Evolutionary conservation across 2,797 vertebrate genomes (phyloP), one percentile per base, ranked within the genome.

Genomic region (Epinephelus awoara): DNA sequence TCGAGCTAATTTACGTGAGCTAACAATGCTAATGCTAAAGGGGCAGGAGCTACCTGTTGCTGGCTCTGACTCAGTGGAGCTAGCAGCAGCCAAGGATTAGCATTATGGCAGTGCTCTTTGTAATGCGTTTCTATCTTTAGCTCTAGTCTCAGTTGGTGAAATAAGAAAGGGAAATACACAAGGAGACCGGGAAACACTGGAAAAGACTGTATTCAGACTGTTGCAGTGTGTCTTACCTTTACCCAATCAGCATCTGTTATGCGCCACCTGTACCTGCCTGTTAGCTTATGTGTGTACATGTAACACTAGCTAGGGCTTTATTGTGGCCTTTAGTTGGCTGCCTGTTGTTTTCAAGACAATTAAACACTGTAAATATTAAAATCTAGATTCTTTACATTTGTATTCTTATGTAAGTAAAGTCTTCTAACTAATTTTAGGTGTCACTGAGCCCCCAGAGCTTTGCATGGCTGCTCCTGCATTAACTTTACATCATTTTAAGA

Each of bases 11-110:
- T 67, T 17, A 19, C 5, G 7, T 38, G 10, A 57, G 88, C 86
- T 77, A 64, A 40, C 67, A 21, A 49, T 40, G 90, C 89, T 87
- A 88, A 71, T 12, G 66, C 71, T 83, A 49, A 15, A 27, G 74
- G 67, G 54, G 59, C 68, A 40, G 69, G 50, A 86, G 76, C 79
- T 90, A 93, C 91, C 92, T 93, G 92, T 91, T 90, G 91, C 88
- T 80, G 54, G 27, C 68, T 59, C 34, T 34, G 10, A 46, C 46
- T 79, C 19, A 63, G 67, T 79, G 27, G 34, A 77, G 71, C 64
- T 79, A 59, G 65, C 70, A 68, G 49, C 61, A 66, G 55, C 44
- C n/a, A 27, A 19, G 83, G 84, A 90, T 89, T 91, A 91, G 66
- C 84, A n/a, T 72, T 70, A 69, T 70, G 68, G 2, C 57, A 55